phyloP scores from a whole-genome alignment of 2,113 vertebrate species.

The Saimiri boliviensis region DNA sequence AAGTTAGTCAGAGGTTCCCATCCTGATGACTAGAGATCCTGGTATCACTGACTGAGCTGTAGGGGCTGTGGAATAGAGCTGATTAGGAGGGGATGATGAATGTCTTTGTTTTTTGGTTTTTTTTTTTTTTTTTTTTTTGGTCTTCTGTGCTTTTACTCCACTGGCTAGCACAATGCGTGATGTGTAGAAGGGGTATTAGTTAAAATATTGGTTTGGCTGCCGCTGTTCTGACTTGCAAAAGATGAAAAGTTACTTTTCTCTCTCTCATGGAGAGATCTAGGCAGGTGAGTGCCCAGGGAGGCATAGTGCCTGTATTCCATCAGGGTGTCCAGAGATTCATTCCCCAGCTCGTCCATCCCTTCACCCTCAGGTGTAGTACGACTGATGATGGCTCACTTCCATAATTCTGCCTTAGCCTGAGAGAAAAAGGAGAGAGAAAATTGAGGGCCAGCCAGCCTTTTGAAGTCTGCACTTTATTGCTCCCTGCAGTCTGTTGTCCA shows the following conservation, averaged over 20 bases:
- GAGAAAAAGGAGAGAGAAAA: not conserved
- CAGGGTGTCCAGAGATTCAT: not conserved
- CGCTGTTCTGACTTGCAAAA: not conserved
- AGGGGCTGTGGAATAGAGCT: not conserved
- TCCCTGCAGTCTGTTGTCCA: not conserved
- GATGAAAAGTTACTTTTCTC: not conserved
- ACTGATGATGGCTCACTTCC: not conserved
- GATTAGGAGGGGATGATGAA: not conserved
- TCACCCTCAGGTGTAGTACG: not conserved
- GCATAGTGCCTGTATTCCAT: not conserved
- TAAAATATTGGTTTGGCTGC: not conserved
- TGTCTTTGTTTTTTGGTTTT: not conserved
- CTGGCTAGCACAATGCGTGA: not conserved
- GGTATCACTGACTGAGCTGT: no score
- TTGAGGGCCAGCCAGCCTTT: not conserved
- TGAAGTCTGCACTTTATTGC: rapidly evolving
- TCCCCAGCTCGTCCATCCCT: not conserved
- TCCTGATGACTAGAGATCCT: not conserved
- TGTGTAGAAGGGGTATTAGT: not conserved
- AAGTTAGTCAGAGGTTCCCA: not conserved
- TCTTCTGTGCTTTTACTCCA: not conserved
- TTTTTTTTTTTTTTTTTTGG: not conserved
- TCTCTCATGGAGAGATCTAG: not conserved
- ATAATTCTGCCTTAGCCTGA: not conserved
- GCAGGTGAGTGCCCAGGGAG: not conserved